A percentile compares a stretch with the other conserved stretches of the same genome.
These are phyloP conservation scores for Ceratina japonica DNA, from an alignment of 1,140 invertebrate species.

Conservation along the genomic window DNA sequence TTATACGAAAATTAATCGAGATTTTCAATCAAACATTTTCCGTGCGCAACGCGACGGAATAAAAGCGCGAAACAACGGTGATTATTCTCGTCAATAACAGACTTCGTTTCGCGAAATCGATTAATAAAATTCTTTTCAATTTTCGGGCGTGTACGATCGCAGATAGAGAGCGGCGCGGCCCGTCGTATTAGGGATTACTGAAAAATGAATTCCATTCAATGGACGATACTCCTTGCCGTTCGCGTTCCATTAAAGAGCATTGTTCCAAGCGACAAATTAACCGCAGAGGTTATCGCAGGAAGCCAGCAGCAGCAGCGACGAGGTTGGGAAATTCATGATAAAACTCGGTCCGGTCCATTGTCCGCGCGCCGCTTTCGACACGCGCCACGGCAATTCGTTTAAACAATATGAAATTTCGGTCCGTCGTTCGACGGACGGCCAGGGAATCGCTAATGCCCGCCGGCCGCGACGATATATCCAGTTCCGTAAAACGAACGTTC, in stretches of 20 bases:
- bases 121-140: background rate
- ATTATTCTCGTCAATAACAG: background rate
- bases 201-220: slow-evolving; percentile 16
- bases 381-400: slow-evolving; percentile 15
- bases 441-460: slow-evolving; percentile 27
- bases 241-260: slow-evolving; percentile 4
- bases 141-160: too few species aligned
- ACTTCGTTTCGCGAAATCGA: background rate
- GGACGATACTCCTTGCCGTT: slow-evolving; percentile 1
- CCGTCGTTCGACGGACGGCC: background rate
- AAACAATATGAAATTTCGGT: slow-evolving; percentile 33
- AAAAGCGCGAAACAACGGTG: background rate
- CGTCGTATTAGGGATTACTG: background rate
- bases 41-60: background rate
- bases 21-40: too few species aligned
- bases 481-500: slow-evolving; percentile 58
- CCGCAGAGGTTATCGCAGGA: slow-evolving; percentile 1
- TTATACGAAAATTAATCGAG: too few species aligned
- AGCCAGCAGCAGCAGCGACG: background rate
- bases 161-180: background rate
- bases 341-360: slow-evolving; percentile 15
- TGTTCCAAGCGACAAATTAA: slow-evolving; percentile 24
- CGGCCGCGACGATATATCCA: background rate
- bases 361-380: background rate
- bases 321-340: background rate